These are phyloP conservation scores for Drosophila oshimai DNA, from an alignment of 1,140 invertebrate genomes.

Conservation along the genomic window DNA sequence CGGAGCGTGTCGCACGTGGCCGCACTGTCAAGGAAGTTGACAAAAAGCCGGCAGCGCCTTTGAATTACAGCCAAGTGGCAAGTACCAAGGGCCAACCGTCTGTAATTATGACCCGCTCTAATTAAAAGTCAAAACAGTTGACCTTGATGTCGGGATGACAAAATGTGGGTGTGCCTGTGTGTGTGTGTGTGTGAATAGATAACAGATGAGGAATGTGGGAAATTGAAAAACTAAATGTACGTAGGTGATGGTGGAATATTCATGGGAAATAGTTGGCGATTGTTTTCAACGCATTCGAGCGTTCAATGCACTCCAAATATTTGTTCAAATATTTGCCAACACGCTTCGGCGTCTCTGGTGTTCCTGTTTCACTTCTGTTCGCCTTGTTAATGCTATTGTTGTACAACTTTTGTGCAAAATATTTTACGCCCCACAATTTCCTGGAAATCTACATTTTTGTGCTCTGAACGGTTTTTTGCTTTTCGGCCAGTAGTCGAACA, in stretches of 20 bases:
- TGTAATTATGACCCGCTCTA: slow-evolving; percentile 37
- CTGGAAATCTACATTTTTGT: slow-evolving; percentile 32
- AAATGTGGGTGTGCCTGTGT: too few relatives aligned
- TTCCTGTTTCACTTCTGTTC: slow-evolving; percentile 26
- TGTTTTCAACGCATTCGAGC: slow-evolving; percentile 46
- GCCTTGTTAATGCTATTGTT: slow-evolving; percentile 65
- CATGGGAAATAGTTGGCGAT: slow-evolving; percentile 54
- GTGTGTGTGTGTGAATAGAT: neutral
- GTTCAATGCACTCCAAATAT: slow-evolving; percentile 68
- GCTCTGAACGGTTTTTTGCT: slow-evolving; percentile 3
- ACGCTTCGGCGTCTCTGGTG: neutral
- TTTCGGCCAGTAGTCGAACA: slow-evolving; percentile 10
- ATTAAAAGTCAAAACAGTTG: slow-evolving; percentile 41
- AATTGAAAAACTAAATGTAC: slow-evolving; percentile 6
- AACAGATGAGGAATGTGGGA: neutral
- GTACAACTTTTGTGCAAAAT: slow-evolving; percentile 68
- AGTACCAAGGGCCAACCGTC: neutral
- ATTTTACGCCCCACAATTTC: slow-evolving; percentile 61
- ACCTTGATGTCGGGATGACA: slow-evolving; percentile 2
- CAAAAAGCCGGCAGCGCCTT: slow-evolving; percentile 33
- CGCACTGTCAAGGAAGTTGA: slow-evolving; percentile 49
- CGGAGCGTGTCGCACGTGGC: slow-evolving; percentile 42
- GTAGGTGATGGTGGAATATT: neutral
- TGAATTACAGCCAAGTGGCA: slow-evolving; percentile 23
- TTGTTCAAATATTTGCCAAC: slow-evolving; percentile 59